Evolutionary conservation across 2,113 vertebrate species (phyloP).

Genomic region (Syngnathus scovelli): DNA sequence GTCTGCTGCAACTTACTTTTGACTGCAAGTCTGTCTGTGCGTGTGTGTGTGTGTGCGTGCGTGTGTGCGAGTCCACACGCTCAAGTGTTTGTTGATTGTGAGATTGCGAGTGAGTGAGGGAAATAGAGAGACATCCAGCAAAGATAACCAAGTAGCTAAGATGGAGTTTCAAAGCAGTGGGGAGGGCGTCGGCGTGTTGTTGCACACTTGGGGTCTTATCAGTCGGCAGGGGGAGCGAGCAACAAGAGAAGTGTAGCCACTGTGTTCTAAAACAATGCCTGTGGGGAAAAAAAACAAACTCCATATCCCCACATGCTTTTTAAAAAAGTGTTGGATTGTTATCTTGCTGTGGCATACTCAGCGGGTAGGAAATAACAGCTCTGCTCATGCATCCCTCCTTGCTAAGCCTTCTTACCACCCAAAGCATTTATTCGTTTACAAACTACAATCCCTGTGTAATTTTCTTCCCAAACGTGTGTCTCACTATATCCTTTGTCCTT

Average conservation of each 20-base stretch:
- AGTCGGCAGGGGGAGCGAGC: slow-evolving; percentile 9
- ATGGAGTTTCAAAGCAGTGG: slow-evolving; percentile 12
- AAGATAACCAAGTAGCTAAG: slow-evolving; percentile 20
- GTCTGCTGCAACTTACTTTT: slow-evolving; percentile 6
- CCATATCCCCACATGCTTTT: slow-evolving; percentile 21
- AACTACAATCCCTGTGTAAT: neutral
- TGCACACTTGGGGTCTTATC: neutral
- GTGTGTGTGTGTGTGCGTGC: neutral
- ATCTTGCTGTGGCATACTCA: slow-evolving; percentile 31
- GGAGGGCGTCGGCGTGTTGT: neutral
- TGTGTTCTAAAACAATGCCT: slow-evolving; percentile 53
- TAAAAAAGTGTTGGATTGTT: slow-evolving; percentile 26
- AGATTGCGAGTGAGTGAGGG: neutral
- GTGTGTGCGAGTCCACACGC: neutral
- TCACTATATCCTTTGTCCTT: neutral
- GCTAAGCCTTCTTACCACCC: slow-evolving; percentile 15
- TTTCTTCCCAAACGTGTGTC: neutral
- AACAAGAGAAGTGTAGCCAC: slow-evolving; percentile 47
- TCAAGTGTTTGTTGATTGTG: too few species aligned
- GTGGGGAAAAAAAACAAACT: slow-evolving; percentile 43
- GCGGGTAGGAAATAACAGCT: slow-evolving; percentile 54
- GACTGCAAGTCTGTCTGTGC: neutral
- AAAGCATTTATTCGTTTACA: neutral
- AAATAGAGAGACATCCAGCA: neutral
- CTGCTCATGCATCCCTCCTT: slow-evolving; percentile 29